These are phyloP conservation scores for Hyperoplus immaculatus DNA, from an alignment of 2,797 vertebrate species.

Conservation along the genomic window DNA sequence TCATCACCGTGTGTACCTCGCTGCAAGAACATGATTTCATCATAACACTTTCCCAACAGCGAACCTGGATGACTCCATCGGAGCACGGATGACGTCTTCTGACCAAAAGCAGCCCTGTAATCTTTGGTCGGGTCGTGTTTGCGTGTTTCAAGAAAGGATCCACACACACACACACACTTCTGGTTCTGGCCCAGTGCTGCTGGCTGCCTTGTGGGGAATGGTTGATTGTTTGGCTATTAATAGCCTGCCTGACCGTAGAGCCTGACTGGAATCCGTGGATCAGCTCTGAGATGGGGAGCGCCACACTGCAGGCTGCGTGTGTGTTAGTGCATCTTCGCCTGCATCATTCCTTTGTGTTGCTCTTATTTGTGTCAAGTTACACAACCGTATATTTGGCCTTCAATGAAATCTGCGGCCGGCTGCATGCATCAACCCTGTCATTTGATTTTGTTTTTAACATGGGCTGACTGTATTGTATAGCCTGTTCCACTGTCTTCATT, in stretches of 20 bases:
- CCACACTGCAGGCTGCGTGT: conserved; percentile 35
- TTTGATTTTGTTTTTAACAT: neutral
- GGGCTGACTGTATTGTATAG: neutral
- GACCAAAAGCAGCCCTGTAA: conserved; percentile 31
- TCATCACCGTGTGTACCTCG: conserved; percentile 18
- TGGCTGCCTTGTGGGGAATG: conserved; percentile 64
- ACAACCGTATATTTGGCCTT: conserved; percentile 6
- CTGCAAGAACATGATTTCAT: conserved; percentile 18
- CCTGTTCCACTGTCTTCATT: neutral
- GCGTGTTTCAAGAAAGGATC: conserved; percentile 18
- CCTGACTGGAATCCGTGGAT: conserved; percentile 64
- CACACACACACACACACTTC: conserved; percentile 8
- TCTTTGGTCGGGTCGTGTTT: conserved; percentile 3
- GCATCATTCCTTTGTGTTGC: conserved; percentile 17
- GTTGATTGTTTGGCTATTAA: conserved; percentile 83
- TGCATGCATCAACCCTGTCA: neutral
- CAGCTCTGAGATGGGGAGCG: conserved; percentile 50
- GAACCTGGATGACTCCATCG: neutral
- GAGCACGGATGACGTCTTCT: conserved; percentile 19
- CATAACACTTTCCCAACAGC: neutral
- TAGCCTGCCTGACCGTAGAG: conserved; percentile 68
- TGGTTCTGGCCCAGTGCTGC: conserved; percentile 57
- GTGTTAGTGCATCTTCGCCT: neutral
- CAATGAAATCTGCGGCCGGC: neutral
- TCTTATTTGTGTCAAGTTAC: neutral